Conservation (phyloP, 2,797 vertebrate genomes). For the Eupleurogrammus muticus region DNA sequence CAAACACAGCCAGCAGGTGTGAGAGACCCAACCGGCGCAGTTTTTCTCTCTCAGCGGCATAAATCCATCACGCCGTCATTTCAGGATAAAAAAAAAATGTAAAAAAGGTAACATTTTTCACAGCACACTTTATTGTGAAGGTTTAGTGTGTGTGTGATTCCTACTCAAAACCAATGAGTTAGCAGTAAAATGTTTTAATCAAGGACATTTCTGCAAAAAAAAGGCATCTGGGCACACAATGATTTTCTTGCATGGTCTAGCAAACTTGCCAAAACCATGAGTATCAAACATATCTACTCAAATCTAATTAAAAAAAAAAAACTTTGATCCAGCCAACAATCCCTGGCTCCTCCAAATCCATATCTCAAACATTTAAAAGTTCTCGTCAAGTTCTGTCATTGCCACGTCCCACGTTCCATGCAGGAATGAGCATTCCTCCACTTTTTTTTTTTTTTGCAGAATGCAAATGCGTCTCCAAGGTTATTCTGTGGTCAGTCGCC, state of each 20-base stretch:
- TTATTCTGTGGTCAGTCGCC: slow-evolving; percentile 39
- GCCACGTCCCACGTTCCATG: slow-evolving; percentile 52
- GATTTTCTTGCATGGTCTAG: not conserved
- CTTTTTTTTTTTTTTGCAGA: slow-evolving; percentile 41
- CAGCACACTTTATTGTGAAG: not conserved
- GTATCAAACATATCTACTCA: not conserved
- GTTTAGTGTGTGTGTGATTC: slow-evolving; percentile 1
- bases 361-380: slow-evolving; percentile 33
- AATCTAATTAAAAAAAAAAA: not conserved
- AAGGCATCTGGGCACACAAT: not conserved
- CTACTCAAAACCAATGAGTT: not conserved
- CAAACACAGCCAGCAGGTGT: not conserved
- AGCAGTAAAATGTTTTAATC: not conserved
- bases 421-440: slow-evolving; percentile 33
- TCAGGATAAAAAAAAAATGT: not conserved
- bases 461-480: slow-evolving; percentile 56
- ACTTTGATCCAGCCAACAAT: not conserved
- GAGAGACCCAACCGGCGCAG: not conserved
- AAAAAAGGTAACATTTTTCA: not conserved
- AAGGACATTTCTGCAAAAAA: slow-evolving; percentile 6
- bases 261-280: not conserved
- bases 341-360: slow-evolving; percentile 8
- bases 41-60: not conserved
- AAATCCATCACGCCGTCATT: slow-evolving; percentile 2
- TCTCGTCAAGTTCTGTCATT: slow-evolving; percentile 28